These are phyloP conservation scores for Ischnura elegans DNA, from an alignment of 2,888 invertebrate species.

Conservation along the genomic window DNA sequence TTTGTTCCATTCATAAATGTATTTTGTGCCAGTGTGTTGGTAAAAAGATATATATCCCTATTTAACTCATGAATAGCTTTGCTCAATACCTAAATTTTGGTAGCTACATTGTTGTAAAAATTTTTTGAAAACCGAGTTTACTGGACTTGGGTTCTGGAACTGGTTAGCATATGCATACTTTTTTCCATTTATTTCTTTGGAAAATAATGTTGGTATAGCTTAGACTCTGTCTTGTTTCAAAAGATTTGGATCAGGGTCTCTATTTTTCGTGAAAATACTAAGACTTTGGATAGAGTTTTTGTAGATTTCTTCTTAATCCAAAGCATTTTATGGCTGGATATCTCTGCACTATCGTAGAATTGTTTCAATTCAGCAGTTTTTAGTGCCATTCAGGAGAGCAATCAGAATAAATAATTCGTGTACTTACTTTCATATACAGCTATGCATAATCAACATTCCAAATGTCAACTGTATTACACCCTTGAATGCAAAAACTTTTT, in stretches of 20 bases:
- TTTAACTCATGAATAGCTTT: not conserved
- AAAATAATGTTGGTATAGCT: not conserved
- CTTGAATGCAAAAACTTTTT: not conserved
- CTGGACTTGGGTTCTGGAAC: not conserved
- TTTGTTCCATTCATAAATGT: too few species aligned
- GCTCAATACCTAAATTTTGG: not conserved
- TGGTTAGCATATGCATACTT: not conserved
- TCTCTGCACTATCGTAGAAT: not conserved
- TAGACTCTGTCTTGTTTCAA: not conserved
- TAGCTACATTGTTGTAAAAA: not conserved
- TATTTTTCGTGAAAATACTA: not conserved
- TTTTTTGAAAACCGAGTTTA: not conserved
- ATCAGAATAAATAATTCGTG: not conserved
- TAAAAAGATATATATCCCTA: not conserved
- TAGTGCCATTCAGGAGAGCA: not conserved
- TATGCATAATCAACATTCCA: not conserved
- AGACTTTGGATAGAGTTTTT: not conserved
- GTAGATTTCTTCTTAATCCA: not conserved
- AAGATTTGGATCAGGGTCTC: not conserved
- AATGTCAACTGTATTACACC: not conserved
- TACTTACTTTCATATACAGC: not conserved
- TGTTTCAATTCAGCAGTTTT: not conserved
- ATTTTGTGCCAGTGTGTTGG: too few species aligned
- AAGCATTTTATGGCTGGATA: not conserved
- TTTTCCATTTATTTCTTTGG: not conserved